These are phyloP conservation scores for Heliothis virescens DNA, from an alignment of 1,140 invertebrate genomes.

Conservation along the genomic window DNA sequence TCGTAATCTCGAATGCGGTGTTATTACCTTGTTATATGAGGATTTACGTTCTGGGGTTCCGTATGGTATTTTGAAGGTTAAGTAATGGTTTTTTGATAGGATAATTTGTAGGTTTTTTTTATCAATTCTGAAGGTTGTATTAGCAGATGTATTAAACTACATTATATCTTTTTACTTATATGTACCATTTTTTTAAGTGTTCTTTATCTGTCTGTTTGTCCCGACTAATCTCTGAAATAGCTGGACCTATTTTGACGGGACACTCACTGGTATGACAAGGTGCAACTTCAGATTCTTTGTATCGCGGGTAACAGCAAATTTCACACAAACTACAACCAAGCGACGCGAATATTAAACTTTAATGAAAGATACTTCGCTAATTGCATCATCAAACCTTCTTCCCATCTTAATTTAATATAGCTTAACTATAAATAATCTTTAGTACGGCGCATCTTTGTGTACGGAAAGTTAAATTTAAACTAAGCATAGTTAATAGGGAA, in stretches of 20 bases:
- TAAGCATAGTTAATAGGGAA: background rate
- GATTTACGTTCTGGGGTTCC: background rate
- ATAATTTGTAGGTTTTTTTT: background rate
- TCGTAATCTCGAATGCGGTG: background rate
- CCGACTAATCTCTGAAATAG: too few relatives aligned
- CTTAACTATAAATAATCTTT: background rate
- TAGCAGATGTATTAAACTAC: background rate
- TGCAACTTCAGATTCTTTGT: too few relatives aligned
- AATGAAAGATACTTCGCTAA: slow-evolving; percentile 19
- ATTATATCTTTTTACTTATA: too few relatives aligned
- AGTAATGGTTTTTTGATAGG: background rate
- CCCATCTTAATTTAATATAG: slow-evolving; percentile 7
- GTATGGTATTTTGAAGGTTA: background rate
- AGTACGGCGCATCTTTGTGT: background rate
- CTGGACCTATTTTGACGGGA: too few relatives aligned
- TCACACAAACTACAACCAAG: background rate
- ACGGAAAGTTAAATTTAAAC: background rate
- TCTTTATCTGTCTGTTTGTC: too few relatives aligned
- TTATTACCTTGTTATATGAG: slow-evolving; percentile 20
- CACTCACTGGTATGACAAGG: too few relatives aligned
- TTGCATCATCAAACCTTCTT: slow-evolving; percentile 6
- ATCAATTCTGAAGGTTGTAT: background rate
- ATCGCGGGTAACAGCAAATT: too few relatives aligned
- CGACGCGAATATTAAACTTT: slow-evolving; percentile 8
- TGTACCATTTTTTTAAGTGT: too few relatives aligned